Percentiles rank a stretch among this genome's conserved stretches.
Conservation (phyloP, 2,888 invertebrate species). For the Epirrita christyi region DNA sequence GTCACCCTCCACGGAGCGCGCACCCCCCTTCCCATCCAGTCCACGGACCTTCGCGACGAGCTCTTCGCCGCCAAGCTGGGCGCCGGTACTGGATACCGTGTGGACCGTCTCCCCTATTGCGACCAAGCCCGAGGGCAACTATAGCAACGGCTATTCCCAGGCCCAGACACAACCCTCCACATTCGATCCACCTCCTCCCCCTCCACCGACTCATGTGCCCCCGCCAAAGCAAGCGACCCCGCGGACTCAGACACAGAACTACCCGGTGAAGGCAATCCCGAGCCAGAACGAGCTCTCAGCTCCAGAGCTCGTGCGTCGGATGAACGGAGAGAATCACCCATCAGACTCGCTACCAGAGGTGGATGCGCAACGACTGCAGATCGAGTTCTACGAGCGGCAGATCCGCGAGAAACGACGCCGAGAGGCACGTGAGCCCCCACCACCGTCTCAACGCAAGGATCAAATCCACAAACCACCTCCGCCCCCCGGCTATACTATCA, state of each 20-base stretch:
- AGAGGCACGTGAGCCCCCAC: slow-evolving; percentile 49
- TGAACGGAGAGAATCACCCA: slow-evolving; percentile 47
- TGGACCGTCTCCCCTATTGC: slow-evolving; percentile 81
- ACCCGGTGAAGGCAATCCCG: slow-evolving; percentile 67
- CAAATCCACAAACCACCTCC: slow-evolving; percentile 50
- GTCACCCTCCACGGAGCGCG: slow-evolving; percentile 59
- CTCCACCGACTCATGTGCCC: slow-evolving; percentile 54
- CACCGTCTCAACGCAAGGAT: slow-evolving; percentile 39
- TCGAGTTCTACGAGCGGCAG: slow-evolving; percentile 80
- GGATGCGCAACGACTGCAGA: slow-evolving; percentile 75
- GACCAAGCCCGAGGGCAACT: slow-evolving; percentile 14
- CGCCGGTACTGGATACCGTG: slow-evolving; percentile 62
- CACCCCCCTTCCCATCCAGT: slow-evolving; percentile 47
- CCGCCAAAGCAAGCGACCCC: slow-evolving; percentile 47
- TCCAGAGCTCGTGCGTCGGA: slow-evolving; percentile 69
- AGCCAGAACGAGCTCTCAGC: slow-evolving; percentile 73
- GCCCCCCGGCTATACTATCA: slow-evolving; percentile 72
- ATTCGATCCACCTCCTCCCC: slow-evolving; percentile 54
- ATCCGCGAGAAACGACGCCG: slow-evolving; percentile 70
- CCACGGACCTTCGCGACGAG: slow-evolving; percentile 49
- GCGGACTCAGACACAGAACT: slow-evolving; percentile 49
- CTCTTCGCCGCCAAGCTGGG: slow-evolving; percentile 73
- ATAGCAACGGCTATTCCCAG: slow-evolving; percentile 69
- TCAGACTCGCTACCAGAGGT: slow-evolving; percentile 49
- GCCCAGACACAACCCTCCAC: slow-evolving; percentile 49